phyloP scores from a whole-genome alignment of 2,113 vertebrate genomes.

The Benitochromis conjunctus region DNA sequence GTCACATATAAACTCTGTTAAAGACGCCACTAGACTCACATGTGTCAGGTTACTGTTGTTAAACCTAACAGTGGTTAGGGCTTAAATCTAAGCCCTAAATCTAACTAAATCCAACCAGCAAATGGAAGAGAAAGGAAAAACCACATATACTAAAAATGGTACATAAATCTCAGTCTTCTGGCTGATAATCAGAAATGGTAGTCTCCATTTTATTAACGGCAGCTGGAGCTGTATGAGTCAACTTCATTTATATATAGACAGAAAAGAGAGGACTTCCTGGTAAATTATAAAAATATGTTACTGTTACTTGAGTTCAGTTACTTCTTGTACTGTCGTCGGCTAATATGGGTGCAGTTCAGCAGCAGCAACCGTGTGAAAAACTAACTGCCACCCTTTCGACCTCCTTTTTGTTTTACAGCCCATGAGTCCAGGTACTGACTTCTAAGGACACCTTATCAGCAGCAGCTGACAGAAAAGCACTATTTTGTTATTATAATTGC shows the following conservation, averaged over 20 bases:
- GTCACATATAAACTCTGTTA: not conserved
- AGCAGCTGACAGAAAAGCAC: not conserved
- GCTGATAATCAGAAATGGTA: not conserved
- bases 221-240: not conserved
- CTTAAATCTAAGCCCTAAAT: too few relatives aligned
- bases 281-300: not conserved
- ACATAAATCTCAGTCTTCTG: not conserved
- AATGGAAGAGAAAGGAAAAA: not conserved
- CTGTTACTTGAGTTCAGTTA: not conserved
- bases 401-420: not conserved
- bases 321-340: not conserved
- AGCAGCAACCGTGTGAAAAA: not conserved
- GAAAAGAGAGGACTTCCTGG: not conserved
- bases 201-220: not conserved
- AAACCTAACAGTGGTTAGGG: not conserved
- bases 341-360: not conserved
- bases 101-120: too few relatives aligned
- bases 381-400: not conserved
- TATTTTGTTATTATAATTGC: not conserved
- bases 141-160: not conserved
- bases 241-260: not conserved
- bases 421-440: not conserved
- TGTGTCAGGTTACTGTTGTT: not conserved
- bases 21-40: not conserved
- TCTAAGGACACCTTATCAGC: not conserved